These are phyloP conservation scores for Zenarchopterus dispar DNA, from an alignment of 2,797 vertebrate species.

Conservation along the genomic window DNA sequence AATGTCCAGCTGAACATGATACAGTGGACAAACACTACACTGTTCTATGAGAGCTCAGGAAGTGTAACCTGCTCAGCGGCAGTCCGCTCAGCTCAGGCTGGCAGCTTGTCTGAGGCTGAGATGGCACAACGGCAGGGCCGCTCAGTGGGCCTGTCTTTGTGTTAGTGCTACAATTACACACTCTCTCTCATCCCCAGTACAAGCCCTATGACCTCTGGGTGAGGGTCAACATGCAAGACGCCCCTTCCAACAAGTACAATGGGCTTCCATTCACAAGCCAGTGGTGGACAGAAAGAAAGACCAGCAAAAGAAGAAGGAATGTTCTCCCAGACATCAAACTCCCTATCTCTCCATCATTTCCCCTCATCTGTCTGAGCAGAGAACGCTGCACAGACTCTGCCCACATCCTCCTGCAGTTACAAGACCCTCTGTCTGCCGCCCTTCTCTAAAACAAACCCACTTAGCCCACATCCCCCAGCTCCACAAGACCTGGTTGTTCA, in stretches of 20 bases:
- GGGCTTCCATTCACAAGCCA: conserved; percentile 64
- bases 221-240: conserved; percentile 65
- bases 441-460: conserved; percentile 57
- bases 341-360: conserved; percentile 67
- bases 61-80: conserved; percentile 30
- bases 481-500: conserved; percentile 32
- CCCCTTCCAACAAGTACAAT: conserved; percentile 64
- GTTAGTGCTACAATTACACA: conserved; percentile 70
- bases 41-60: conserved; percentile 30
- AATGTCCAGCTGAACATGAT: conserved; percentile 37
- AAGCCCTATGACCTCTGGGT: conserved; percentile 59
- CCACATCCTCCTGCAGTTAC: conserved; percentile 69
- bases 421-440: conserved; percentile 55
- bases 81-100: conserved; percentile 13
- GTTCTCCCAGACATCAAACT: conserved; percentile 57
- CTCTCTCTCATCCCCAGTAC: conserved; percentile 54
- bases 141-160: conserved; percentile 58
- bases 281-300: conserved; percentile 41
- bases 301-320: conserved; percentile 44
- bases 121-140: conserved; percentile 37
- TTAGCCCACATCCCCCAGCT: conserved; percentile 51
- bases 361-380: conserved; percentile 59
- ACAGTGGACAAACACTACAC: conserved; percentile 22
- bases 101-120: conserved; percentile 31
- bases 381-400: conserved; percentile 46